Base-by-base conservation (phyloP, 2,113 vertebrate genomes). In the Colistium nudipinnis region DNA sequence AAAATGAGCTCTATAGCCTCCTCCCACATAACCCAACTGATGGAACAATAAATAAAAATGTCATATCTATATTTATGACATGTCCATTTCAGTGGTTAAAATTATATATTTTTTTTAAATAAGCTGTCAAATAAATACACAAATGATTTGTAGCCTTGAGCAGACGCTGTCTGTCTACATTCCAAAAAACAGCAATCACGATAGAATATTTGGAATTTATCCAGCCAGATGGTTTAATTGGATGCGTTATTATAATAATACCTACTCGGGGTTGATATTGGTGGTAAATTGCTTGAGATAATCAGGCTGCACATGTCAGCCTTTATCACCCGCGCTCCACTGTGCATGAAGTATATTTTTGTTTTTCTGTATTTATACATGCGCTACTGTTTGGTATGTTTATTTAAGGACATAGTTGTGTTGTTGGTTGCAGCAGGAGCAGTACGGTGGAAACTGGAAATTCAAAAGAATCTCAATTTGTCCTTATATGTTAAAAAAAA, bases 401-500 rank as follows among this genome's bases (percentile, higher is more conserved):
- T 87, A 86, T 88, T 90, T 87, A 85, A 89, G 57, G 55, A 48
- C 80, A 12, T 84, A 68, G 74, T 76, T 83, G 68, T 85, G 79
- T 73, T 67, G 73, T 83, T 70, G 72, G 47, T 63, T 64, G 38
- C 35, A 76, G 57, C 9, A 35, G 30, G 22, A 63, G 17, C 19
- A 39, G 56, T 47, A 19, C 66, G 56, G 66, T 68, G 53, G 71
- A 74, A 91, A 94, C 93, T 93, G 93, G 93, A 93, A 92, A 74
- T 75, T 57, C 61, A 57, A 55, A 74, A 72, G n/a, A 51, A 78
- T 85, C 79, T 90, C 78, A 78, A 7, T 4, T 28, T 65, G 16
- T 72, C 27, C 59, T 72, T 19, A 75, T 4, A 11, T 83, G 52
- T 73, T 31, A 57, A 33, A 38, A 22, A n/a, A n/a, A n/a, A n/a